phyloP scores from a whole-genome alignment of 1,140 invertebrate species.

The Orussus abietinus region DNA sequence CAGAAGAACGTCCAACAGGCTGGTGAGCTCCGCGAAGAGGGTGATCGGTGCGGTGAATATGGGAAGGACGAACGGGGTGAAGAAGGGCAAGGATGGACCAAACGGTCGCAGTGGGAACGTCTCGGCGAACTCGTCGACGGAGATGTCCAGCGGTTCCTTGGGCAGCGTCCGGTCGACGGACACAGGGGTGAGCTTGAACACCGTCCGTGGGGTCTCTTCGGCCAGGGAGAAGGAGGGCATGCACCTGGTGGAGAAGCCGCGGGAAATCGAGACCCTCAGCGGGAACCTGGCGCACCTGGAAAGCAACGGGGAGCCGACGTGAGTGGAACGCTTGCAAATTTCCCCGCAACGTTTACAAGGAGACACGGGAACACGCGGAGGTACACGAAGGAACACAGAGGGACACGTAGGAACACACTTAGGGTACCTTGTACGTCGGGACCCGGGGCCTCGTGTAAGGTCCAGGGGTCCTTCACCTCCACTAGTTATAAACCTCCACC shows the following conservation, averaged over 20 bases:
- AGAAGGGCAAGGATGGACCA: constrained; percentile 22
- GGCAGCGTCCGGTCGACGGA: constrained; percentile 43
- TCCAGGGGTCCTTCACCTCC: constrained; percentile 47
- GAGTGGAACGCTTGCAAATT: too few relatives aligned
- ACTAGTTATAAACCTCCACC: constrained; percentile 37
- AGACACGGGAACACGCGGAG: not conserved
- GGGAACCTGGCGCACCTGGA: constrained; percentile 44
- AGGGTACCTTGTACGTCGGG: too few relatives aligned
- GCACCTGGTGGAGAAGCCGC: constrained; percentile 38
- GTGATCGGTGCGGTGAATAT: not conserved
- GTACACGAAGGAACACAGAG: not conserved
- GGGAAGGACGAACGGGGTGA: constrained; percentile 20
- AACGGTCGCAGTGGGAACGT: constrained; percentile 30
- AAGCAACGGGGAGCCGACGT: constrained; percentile 44
- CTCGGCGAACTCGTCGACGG: constrained; percentile 39
- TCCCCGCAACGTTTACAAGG: not conserved
- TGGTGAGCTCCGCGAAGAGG: not conserved
- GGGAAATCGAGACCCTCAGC: constrained; percentile 49
- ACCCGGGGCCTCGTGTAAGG: too few relatives aligned
- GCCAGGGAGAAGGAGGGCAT: constrained; percentile 42
- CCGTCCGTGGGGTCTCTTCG: constrained; percentile 45
- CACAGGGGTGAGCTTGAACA: constrained; percentile 49
- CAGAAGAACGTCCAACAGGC: not conserved
- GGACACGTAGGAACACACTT: too few relatives aligned
- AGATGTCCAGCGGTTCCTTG: constrained; percentile 8